Conservation (phyloP, 2,113 vertebrate genomes). For the Notarius lentiginosus region DNA sequence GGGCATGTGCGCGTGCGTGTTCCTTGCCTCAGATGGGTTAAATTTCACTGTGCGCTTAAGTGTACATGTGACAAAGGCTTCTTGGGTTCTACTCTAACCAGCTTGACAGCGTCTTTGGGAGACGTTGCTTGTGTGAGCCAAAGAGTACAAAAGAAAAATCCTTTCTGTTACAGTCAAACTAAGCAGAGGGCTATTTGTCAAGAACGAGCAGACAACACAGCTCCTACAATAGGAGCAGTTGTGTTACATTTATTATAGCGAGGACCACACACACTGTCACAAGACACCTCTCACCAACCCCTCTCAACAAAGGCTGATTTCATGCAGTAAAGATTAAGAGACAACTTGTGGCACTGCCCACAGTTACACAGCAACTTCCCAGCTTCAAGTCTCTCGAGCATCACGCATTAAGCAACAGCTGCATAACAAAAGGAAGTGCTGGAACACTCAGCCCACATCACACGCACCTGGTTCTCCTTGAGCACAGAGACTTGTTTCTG, state of each 20-base stretch:
- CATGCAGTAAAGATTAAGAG: slow-evolving; percentile 8
- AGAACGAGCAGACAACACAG: slow-evolving; percentile 32
- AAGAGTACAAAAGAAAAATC: not conserved
- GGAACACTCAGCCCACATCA: not conserved
- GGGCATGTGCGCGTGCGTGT: too few species aligned
- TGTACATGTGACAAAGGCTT: not conserved
- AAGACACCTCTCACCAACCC: slow-evolving; percentile 27
- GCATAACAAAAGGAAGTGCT: slow-evolving; percentile 4
- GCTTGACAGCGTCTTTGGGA: not conserved
- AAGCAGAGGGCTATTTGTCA: slow-evolving; percentile 49
- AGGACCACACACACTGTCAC: slow-evolving; percentile 26
- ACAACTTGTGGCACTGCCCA: not conserved
- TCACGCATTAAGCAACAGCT: not conserved
- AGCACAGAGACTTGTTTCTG: slow-evolving; percentile 82
- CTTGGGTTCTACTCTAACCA: slow-evolving; percentile 14
- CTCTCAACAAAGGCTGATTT: slow-evolving; percentile 16
- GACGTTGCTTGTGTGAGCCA: not conserved
- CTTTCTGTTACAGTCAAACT: slow-evolving; percentile 19
- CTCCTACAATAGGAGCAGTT: slow-evolving; percentile 37
- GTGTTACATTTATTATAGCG: slow-evolving; percentile 17
- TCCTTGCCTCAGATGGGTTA: too few species aligned
- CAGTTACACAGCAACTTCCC: slow-evolving; percentile 1
- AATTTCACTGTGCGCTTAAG: too few species aligned
- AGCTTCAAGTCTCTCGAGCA: not conserved
- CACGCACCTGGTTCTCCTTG: slow-evolving; percentile 78